Base-by-base conservation (phyloP, 2,888 invertebrate genomes). In the Arrhopalites spinosus region DNA sequence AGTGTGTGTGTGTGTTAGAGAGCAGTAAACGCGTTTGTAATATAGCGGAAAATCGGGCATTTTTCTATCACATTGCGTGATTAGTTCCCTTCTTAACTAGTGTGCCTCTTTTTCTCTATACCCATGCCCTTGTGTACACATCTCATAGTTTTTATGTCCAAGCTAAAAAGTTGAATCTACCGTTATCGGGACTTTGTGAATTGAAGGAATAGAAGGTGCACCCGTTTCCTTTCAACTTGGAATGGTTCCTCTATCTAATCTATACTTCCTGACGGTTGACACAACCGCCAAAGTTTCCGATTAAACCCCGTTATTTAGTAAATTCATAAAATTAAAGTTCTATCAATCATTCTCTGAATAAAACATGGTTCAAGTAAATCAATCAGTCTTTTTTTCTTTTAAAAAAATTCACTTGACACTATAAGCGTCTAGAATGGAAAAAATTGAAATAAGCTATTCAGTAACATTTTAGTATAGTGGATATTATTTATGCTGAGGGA, bases 21-120 rank as follows among this genome's bases (percentile, higher is more conserved):
- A 69, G 56, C 53, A 69, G 69, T 69, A 56, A 68, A 68, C 50
- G 45, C 68, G 47, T 68, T 68, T 68, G 50, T 69, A 56, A 69
- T 69, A 56, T 69, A 69, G 69, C 69, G 69, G 69, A 69, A 69
- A 69, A 69, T 69, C 69, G 69, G 69, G 56, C 56, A 56, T 29
- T 69, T 69, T 56, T 69, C 53, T 56, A 69, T 69, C 69, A 66
- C 66, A 43, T 66, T 36, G 69, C 69, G 69, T 69, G 69, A 69
- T 69, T 56, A 69, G 53, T 1, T 53, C 69, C n/a, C 69, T 53
- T 69, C 69, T 47, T 68, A 68, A 68, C 68, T 53, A 30, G 11
- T 59, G 59, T 23, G n/a, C n/a, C 3, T 53, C 3, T 53, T 3
- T n/a, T 7, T 53, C 3, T 53, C 3, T 53, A 53, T n/a, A n/a